A percentile compares a stretch with the other conserved stretches of the same genome.
Evolutionary conservation across 1,140 invertebrate genomes (phyloP).

Genomic region (Caenorhabditis latens): DNA sequence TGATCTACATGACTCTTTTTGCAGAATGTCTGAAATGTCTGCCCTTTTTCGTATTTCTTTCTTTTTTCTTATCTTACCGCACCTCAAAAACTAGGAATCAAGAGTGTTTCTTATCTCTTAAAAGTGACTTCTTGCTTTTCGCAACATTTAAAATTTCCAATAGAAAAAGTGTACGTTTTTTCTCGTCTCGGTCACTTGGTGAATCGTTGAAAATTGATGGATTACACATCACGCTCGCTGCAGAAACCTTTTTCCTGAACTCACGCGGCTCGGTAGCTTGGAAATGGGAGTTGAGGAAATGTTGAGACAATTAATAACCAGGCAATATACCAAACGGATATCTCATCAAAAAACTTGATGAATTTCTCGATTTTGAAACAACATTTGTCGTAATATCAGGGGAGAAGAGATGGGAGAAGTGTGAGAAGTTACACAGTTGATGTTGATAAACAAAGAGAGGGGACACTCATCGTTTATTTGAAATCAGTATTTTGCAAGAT

Average conservation of each 20-base stretch:
- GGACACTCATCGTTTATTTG: background rate
- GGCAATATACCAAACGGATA: background rate
- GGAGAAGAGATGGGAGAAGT: background rate
- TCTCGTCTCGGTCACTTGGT: too few species aligned
- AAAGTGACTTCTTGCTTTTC: background rate
- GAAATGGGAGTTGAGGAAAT: too few species aligned
- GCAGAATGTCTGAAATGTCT: background rate
- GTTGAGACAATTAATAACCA: background rate
- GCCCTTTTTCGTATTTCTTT: background rate
- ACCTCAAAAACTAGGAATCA: conserved; percentile 13
- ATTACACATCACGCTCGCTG: background rate
- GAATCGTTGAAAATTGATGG: background rate
- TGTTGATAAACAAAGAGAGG: background rate
- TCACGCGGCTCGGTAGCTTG: too few species aligned
- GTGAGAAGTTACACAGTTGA: background rate
- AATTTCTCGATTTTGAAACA: too few species aligned
- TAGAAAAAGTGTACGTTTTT: background rate
- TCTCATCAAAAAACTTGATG: too few species aligned
- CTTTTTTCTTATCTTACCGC: conserved; percentile 11
- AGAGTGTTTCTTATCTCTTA: conserved; percentile 8
- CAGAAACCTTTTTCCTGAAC: too few species aligned
- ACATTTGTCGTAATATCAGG: too few species aligned
- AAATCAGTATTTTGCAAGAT: conserved; percentile 2
- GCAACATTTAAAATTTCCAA: background rate
- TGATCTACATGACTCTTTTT: too few species aligned